A percentile compares a stretch with the other conserved stretches of the same genome.
Evolutionary conservation across 2,113 vertebrate genomes (phyloP).

Genomic region (Gasterosteus aculeatus): DNA sequence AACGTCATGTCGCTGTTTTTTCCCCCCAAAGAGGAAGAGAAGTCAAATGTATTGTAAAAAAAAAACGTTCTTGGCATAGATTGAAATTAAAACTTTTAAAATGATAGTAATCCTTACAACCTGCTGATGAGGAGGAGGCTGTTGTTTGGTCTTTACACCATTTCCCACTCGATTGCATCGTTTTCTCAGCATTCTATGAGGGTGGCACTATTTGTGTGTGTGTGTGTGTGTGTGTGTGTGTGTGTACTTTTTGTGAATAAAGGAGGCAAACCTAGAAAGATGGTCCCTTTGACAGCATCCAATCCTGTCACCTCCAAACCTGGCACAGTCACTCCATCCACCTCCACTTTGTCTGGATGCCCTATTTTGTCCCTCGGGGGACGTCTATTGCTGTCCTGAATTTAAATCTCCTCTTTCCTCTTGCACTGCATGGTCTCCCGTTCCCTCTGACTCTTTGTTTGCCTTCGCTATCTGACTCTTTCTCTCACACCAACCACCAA

Average conservation of each 20-base stretch:
- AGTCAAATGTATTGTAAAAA: no score
- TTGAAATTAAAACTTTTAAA: no score
- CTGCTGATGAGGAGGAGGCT: neutral
- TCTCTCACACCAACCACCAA: constrained; percentile 22
- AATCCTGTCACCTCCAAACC: constrained; percentile 46
- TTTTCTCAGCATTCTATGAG: neutral
- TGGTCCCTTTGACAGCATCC: constrained; percentile 32
- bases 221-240: neutral
- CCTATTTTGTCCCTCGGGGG: constrained; percentile 45
- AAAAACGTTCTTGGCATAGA: no score
- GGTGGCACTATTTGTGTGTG: neutral
- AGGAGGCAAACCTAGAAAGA: neutral
- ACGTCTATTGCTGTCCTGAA: constrained; percentile 56
- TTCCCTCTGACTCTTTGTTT: constrained; percentile 38
- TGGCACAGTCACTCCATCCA: constrained; percentile 26
- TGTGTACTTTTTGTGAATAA: constrained; percentile 12
- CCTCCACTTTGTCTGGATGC: constrained; percentile 9
- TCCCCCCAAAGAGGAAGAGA: no score
- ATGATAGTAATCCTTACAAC: neutral
- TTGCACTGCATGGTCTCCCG: constrained; percentile 8
- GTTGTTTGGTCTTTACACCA: constrained; percentile 10
- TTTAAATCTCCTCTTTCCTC: constrained; percentile 35
- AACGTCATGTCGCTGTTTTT: no score
- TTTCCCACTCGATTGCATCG: constrained; percentile 18
- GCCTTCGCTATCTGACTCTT: constrained; percentile 23